Percentiles rank a stretch among this genome's conserved stretches.
phyloP scores from a whole-genome alignment of 1,140 invertebrate species.

The Hyposmocoma kahamanoa region DNA sequence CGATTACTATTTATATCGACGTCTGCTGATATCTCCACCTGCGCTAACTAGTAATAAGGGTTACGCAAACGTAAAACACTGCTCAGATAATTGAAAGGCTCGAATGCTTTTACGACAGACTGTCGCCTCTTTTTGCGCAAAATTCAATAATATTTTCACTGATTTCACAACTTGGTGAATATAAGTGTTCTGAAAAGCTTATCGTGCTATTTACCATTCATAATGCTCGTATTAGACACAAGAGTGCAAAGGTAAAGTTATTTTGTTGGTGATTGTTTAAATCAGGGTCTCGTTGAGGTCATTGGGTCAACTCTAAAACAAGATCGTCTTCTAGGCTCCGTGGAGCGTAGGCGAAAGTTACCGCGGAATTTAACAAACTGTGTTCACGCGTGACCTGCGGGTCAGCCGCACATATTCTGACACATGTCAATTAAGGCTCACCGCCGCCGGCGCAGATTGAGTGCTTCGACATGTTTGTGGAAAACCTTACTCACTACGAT shows the following conservation, averaged over 20 bases:
- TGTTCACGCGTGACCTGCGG: constrained; percentile 63
- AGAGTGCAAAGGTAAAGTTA: too few relatives aligned
- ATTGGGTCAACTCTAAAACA: constrained; percentile 25
- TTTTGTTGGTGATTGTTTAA: constrained; percentile 22
- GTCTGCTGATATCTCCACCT: constrained; percentile 27
- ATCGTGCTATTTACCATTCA: too few relatives aligned
- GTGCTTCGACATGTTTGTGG: constrained; percentile 66
- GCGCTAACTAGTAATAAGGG: not conserved
- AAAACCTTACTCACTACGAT: constrained; percentile 49
- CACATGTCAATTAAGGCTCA: constrained; percentile 68
- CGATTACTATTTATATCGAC: constrained; percentile 64
- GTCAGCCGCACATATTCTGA: constrained; percentile 65
- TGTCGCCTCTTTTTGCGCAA: too few relatives aligned
- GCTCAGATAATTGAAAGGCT: constrained; percentile 1
- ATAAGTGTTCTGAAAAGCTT: too few relatives aligned
- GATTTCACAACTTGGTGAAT: too few relatives aligned
- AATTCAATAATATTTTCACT: too few relatives aligned
- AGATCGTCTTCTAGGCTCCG: constrained; percentile 26
- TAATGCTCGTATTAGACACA: too few relatives aligned
- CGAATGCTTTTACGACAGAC: too few relatives aligned
- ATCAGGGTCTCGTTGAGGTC: constrained; percentile 24
- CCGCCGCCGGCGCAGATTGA: constrained; percentile 56
- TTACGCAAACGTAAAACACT: not conserved
- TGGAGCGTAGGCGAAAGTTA: constrained; percentile 59
- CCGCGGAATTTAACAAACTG: constrained; percentile 50